These are phyloP conservation scores for Chrysoperla carnea DNA, from an alignment of 1,140 invertebrate species.

Conservation along the genomic window DNA sequence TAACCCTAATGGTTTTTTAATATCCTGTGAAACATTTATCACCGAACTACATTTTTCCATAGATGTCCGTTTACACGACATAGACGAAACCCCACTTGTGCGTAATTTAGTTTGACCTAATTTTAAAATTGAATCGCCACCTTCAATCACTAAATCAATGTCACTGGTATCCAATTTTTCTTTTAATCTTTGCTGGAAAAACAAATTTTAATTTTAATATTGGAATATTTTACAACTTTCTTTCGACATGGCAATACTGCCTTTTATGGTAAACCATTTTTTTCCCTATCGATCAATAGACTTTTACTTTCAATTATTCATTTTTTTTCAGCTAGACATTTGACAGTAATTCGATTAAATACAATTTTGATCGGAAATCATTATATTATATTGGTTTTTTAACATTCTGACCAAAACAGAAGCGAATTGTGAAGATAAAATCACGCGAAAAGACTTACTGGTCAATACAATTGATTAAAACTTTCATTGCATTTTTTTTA, in stretches of 20 bases:
- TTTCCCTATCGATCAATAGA: too few species aligned
- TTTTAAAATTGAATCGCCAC: conserved; percentile 14
- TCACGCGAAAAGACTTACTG: too few species aligned
- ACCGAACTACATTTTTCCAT: conserved; percentile 10
- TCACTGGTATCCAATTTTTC: conserved; percentile 5
- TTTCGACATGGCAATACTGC: conserved; percentile 1
- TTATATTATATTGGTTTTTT: too few species aligned
- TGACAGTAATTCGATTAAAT: too few species aligned
- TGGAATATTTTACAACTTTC: conserved; percentile 7
- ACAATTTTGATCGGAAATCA: too few species aligned
- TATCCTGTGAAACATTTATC: conserved; percentile 16
- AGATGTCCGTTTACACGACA: conserved; percentile 15
- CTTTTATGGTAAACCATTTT: conserved; percentile 20
- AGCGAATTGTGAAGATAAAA: too few species aligned
- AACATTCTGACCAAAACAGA: too few species aligned
- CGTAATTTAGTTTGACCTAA: conserved; percentile 13
- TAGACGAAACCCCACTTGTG: conserved; percentile 17
- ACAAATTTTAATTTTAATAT: conserved; percentile 12
- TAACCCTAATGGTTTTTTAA: conserved; percentile 8
- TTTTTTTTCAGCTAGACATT: too few species aligned
- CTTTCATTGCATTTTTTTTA: too few species aligned
- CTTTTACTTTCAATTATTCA: too few species aligned
- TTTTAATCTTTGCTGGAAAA: conserved; percentile 9
- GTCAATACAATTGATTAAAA: too few species aligned
- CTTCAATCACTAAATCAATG: conserved; percentile 5